Evolutionary conservation across 1,140 invertebrate genomes (phyloP), one percentile per base, ranked within the genome.

Genomic region (Wiebesia pumilae): DNA sequence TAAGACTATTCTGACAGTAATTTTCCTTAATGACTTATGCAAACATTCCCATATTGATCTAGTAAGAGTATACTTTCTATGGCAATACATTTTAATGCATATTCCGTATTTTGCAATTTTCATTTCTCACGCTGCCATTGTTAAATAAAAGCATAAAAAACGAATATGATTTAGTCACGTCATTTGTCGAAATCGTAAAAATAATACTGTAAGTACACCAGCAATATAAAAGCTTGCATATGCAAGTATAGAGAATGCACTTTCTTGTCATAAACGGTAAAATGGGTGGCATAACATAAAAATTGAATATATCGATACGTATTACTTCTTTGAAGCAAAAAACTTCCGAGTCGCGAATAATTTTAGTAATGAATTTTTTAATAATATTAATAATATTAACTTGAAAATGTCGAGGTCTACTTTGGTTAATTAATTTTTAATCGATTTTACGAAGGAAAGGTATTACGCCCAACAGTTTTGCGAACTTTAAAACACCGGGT

Each of bases 371-470:
- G 6, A 14, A 65, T 21, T 35, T n/a, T 81, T 69, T 69, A 67
- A 81, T 81, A 81, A 81, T 81, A 67, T 67, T 69, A 67, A 81
- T 21, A 47, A n/a, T n/a, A n/a, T n/a, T n/a, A n/a, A n/a, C n/a
- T 82, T 24, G 21, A 12, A 38, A 38, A 65, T 27, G 14, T 67
- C 12, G 24, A 33, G 16, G n/a, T 24, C 16, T 69, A 65, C n/a
- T 33, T 9, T 14, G 24, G 65, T 82, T 71, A 71, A 82, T 82
- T 82, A 82, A 67, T 69, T 71, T 71, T 82, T 82, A 71, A 82
- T 82, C 65, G 71, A 82, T 27, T 71, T 82, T 51, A 21, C 16
- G 71, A 82, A 19, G 30, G 69, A n/a, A 67, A 30, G n/a, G 65
- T 9, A 30, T 67, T 54, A 54, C 19, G 19, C 19, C 1, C 16